Conservation (phyloP, 2,113 vertebrate genomes). For the Lepus europaeus region DNA sequence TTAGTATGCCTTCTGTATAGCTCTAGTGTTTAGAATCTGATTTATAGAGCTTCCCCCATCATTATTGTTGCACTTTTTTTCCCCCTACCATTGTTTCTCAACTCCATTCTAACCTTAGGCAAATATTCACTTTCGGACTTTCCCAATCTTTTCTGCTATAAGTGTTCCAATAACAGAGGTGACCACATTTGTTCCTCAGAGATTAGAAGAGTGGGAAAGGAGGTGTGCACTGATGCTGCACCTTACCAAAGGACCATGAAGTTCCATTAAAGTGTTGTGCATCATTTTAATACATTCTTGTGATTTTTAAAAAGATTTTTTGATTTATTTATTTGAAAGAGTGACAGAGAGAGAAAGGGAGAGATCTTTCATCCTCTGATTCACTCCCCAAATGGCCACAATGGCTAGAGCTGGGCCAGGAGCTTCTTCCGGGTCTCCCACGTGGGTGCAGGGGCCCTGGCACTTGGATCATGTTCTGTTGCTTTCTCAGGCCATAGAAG, state of each 20-base stretch:
- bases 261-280: background rate
- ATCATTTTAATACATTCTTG: background rate
- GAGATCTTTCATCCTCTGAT: no score
- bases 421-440: no score
- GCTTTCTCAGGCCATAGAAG: no score
- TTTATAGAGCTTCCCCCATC: background rate
- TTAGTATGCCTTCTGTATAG: background rate
- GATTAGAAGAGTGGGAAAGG: no score
- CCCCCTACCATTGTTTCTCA: background rate
- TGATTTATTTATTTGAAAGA: no score
- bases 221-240: fast-evolving
- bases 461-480: no score
- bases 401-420: no score
- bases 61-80: background rate
- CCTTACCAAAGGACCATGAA: background rate
- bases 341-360: no score
- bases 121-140: background rate
- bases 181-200: background rate
- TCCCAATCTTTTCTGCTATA: background rate
- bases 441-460: no score
- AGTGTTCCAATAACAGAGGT: background rate
- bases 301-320: background rate
- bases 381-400: no score
- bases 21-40: background rate
- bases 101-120: background rate